Percentiles rank a stretch among this genome's conserved stretches.
phyloP scores from a whole-genome alignment of 2,113 vertebrate genomes.

The Chinchilla lanigera region DNA sequence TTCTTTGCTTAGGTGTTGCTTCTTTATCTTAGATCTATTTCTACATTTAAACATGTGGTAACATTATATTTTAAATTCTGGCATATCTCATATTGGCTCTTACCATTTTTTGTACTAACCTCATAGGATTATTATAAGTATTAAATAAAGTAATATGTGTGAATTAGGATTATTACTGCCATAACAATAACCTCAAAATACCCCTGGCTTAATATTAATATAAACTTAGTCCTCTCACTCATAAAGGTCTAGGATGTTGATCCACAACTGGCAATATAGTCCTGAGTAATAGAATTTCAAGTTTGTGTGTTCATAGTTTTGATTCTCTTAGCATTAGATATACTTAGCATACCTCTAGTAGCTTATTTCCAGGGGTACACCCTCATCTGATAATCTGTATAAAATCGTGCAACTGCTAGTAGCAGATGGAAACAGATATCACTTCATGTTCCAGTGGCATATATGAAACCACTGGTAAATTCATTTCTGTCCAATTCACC shows the following conservation, averaged over 20 bases:
- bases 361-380: background rate
- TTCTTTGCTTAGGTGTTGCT: background rate
- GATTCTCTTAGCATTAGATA: background rate
- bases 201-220: background rate
- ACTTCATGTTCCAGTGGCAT: background rate
- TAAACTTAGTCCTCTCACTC: background rate
- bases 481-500: background rate
- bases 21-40: background rate
- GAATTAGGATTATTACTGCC: background rate
- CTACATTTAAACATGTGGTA: background rate
- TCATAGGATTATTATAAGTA: background rate
- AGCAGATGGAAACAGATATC: no score
- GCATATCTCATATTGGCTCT: background rate
- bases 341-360: accelerated
- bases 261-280: background rate
- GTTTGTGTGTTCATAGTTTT: background rate
- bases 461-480: background rate
- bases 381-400: background rate
- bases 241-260: background rate
- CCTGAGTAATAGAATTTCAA: background rate
- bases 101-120: background rate
- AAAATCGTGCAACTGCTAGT: background rate
- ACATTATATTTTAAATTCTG: background rate
- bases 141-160: background rate
- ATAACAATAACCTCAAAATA: background rate